Base-by-base conservation (phyloP, 2,888 invertebrate genomes). In the Platypus cylindrus region DNA sequence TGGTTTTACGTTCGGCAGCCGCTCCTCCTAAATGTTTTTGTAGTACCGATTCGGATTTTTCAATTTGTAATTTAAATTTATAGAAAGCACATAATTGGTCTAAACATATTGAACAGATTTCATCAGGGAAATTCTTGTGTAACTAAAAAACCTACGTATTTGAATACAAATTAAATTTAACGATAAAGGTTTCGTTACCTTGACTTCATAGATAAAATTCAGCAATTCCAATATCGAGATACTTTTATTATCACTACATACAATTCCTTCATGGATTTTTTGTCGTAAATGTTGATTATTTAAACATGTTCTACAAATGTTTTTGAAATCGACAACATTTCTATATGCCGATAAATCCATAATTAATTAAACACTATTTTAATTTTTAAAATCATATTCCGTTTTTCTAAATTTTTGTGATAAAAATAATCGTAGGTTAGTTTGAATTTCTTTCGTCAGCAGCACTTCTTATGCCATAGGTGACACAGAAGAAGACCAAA, bases 11-110 rank as follows among this genome's bases (percentile, higher is more conserved):
- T n/a, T n/a, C n/a, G n/a, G n/a, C n/a, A n/a, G n/a, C n/a, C n/a
- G n/a, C n/a, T n/a, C n/a, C n/a, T 20, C 25, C 40, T 4, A 45
- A 30, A 36, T 45, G 40, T 22, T 44, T 41, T 20, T 38, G 37
- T 12, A 45, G 31, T 9, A 45, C 36, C 3, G 36, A 40, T n/a
- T 40, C 37, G 1, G 47, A 46, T 37, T 46, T 43, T 34, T 55
- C 51, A 36, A 53, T 51, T 38, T 49, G 48, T 17, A 53, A 17
- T 45, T 52, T 54, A 39, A 55, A 55, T 40, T 46, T 48, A 35
- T 52, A 54, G 14, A 48, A 45, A 25, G 41, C 40, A 5, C 45
- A 44, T 24, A 49, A 45, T 34, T 43, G 45, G 18, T 52, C 48
- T 20, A 52, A 14, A 34, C 55, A 55, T 22, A 36, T 45, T 24